Base-by-base conservation (phyloP, 2,113 vertebrate genomes). In the Chelonoidis abingdonii region DNA sequence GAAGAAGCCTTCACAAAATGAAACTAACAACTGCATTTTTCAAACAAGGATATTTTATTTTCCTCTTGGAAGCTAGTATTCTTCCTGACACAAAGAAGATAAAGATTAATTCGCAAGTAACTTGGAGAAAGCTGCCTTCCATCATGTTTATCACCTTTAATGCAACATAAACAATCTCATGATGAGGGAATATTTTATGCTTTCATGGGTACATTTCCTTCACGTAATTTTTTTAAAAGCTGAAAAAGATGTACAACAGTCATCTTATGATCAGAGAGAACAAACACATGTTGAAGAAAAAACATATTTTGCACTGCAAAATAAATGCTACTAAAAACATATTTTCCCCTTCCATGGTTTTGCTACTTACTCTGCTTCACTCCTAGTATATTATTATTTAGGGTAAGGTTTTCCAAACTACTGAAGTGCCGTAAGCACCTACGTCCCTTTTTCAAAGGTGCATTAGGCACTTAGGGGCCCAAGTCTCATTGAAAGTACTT, bases 31-130 rank as follows among this genome's bases (percentile, higher is more conserved):
- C 0, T 35, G 49, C 79, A 93, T 89, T 10, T 50, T 94, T 75
- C 27, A 62, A 75, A 79, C 13, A 78, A 91, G 11, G 14, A 35
- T 2, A 29, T 75, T 94, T 87, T 83, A 24, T 81, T 89, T 25
- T 94, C 50, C 83, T 78, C 31, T 25, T 87, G 12, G 89, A 95
- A 95, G 22, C 8, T 56, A 72, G 3, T 75, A n/a, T 89, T 90
- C 31, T 21, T 76, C 59, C 56, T 88, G 13, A 31, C 56, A 24
- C 2, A 83, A 10, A 85, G 25, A 88, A 83, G 14, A 21, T 85
- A 56, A 93, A 86, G 65, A 72, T 31, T 88, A 78, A 56, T 47
- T 89, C 10, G 5, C 6, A 3, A 38, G 27, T 27, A 16, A 93
- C 54, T 76, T 84, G 0, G 1, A 47, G 35, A 17, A 72, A 72